phyloP scores from a whole-genome alignment of 2,797 vertebrate species.

The Acanthopagrus latus region DNA sequence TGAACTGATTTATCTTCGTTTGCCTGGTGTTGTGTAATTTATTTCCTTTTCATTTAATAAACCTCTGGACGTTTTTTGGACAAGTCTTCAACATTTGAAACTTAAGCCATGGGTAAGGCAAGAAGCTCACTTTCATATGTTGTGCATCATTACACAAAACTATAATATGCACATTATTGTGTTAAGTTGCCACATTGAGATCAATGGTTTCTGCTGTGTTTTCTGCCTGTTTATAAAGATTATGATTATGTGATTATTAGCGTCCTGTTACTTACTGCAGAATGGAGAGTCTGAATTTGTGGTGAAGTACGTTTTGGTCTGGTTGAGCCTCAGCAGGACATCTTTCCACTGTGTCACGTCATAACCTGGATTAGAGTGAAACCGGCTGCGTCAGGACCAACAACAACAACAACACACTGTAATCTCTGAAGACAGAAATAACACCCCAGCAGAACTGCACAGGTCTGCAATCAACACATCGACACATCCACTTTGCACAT shows the following conservation, averaged over 20 bases:
- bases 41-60: neutral
- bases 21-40: no score
- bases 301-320: conserved; percentile 78
- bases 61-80: neutral
- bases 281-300: conserved; percentile 79
- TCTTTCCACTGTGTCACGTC: conserved; percentile 76
- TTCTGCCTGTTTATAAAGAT: neutral
- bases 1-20: no score
- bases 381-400: conserved; percentile 6
- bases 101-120: neutral
- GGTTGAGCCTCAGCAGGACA: conserved; percentile 45
- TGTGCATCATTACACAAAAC: neutral
- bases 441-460: neutral
- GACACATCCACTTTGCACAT: neutral
- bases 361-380: conserved; percentile 76
- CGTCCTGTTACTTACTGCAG: conserved; percentile 81
- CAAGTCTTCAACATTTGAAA: neutral
- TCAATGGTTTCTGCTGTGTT: neutral
- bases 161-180: no score
- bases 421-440: neutral
- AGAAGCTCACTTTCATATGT: no score
- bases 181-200: neutral
- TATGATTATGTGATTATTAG: neutral
- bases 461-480: no score
- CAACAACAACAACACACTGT: neutral